Evolutionary conservation across 1,140 invertebrate species (phyloP).

Genomic region (Polyergus mexicanus): DNA sequence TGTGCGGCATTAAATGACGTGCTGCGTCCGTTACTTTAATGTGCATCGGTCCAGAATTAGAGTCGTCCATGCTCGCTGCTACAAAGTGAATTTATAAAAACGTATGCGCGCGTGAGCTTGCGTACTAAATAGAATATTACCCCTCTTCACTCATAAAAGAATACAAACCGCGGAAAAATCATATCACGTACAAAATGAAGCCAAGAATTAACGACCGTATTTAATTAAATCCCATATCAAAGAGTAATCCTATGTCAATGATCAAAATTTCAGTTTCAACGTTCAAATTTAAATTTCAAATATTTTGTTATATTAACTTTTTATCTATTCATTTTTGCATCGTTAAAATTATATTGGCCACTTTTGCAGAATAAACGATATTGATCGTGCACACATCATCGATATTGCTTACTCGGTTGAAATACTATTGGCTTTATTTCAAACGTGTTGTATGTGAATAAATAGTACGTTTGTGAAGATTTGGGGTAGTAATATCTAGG

Average conservation of each 20-base stretch:
- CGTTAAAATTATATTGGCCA: background rate
- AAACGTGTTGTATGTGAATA: conserved; percentile 40
- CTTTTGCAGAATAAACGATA: background rate
- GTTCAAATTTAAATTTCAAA: background rate
- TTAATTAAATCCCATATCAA: conserved; percentile 45
- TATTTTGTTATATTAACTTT: conserved; percentile 9
- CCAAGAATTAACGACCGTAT: conserved; percentile 72
- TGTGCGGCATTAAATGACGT: conserved; percentile 61
- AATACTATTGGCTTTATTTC: conserved; percentile 42
- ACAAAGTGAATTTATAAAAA: conserved; percentile 55
- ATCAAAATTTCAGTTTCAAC: conserved; percentile 29
- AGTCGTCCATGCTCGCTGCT: conserved; percentile 9
- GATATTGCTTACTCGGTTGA: conserved; percentile 11
- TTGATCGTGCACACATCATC: background rate
- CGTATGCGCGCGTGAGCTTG: conserved; percentile 4
- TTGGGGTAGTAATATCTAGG: conserved; percentile 54
- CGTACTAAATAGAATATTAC: conserved; percentile 53
- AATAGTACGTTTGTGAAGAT: conserved; percentile 52
- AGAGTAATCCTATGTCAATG: background rate
- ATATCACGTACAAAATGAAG: conserved; percentile 68
- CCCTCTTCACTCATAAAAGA: conserved; percentile 8
- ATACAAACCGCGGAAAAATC: conserved; percentile 54
- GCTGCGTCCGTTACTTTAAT: conserved; percentile 64
- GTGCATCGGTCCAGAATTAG: conserved; percentile 50
- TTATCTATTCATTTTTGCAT: conserved; percentile 1